A percentile compares a stretch with the other conserved stretches of the same genome.
These are phyloP conservation scores for Lepidocyrtoides sp. DNA, from an alignment of 2,888 invertebrate species.

Conservation along the genomic window DNA sequence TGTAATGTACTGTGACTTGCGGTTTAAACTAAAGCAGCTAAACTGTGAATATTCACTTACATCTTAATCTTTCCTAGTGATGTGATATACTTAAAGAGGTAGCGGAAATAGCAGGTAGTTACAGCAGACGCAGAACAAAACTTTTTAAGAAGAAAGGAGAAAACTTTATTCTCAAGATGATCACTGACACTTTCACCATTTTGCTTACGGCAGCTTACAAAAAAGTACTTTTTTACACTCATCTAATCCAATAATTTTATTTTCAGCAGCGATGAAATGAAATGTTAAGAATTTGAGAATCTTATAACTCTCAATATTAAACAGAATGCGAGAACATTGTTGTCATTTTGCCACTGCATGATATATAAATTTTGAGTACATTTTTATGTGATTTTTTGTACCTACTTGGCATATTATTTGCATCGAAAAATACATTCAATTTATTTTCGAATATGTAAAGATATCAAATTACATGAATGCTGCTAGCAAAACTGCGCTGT, in stretches of 20 bases:
- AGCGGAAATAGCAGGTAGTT: background rate
- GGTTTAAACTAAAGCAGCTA: background rate
- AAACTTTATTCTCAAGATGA: background rate
- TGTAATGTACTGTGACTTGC: constrained; percentile 20
- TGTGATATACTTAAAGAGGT: background rate
- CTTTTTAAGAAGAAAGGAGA: background rate
- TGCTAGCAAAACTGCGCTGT: too few species aligned
- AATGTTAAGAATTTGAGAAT: background rate
- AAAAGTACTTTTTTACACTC: background rate
- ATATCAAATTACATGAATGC: too few species aligned
- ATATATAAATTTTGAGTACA: too few species aligned
- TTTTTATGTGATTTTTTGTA: too few species aligned
- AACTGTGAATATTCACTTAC: constrained; percentile 1
- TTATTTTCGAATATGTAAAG: too few species aligned
- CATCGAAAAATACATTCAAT: too few species aligned
- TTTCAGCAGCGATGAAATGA: background rate
- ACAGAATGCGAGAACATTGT: too few species aligned
- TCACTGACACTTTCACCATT: constrained; percentile 1
- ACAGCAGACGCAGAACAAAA: background rate
- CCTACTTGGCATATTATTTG: too few species aligned
- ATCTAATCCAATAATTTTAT: constrained; percentile 14
- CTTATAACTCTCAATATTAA: too few species aligned
- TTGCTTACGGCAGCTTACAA: background rate
- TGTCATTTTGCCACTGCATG: too few species aligned
- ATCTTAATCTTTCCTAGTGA: constrained; percentile 14